Conservation (phyloP, 2,113 vertebrate species). For the Hippocampus barbouri region DNA sequence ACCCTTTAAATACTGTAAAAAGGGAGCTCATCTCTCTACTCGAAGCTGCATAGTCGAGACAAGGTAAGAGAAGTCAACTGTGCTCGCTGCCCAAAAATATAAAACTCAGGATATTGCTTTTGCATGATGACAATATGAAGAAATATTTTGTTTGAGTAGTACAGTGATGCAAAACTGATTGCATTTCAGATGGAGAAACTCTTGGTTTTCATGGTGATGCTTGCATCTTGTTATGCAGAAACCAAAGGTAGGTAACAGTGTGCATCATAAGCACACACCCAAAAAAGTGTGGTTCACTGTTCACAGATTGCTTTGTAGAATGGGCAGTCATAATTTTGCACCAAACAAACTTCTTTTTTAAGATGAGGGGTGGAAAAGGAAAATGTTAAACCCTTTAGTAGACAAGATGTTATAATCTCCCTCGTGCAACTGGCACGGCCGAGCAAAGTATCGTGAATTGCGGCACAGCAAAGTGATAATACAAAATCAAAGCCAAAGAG, state of each 20-base stretch:
- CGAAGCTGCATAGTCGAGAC: neutral
- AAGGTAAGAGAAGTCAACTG: neutral
- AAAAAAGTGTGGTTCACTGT: neutral
- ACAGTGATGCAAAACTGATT: neutral
- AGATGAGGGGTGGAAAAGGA: no score
- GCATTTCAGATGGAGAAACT: conserved; percentile 37
- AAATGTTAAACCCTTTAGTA: no score
- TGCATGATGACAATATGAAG: neutral
- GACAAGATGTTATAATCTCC: no score
- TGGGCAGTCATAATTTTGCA: no score
- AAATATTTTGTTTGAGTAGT: neutral
- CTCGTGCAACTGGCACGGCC: no score
- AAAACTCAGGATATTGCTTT: neutral
- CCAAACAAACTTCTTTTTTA: no score
- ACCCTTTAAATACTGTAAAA: neutral
- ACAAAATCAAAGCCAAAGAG: no score
- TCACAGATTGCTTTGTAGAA: no score
- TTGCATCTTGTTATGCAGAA: neutral
- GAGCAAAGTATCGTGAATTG: no score
- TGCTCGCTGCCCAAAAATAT: no score
- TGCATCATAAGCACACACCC: neutral
- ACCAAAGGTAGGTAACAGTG: conserved; percentile 11
- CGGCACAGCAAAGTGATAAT: no score
- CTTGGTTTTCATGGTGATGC: conserved; percentile 8
- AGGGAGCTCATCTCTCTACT: neutral